phyloP scores from a whole-genome alignment of 2,797 vertebrate genomes.

The Zenarchopterus dispar region DNA sequence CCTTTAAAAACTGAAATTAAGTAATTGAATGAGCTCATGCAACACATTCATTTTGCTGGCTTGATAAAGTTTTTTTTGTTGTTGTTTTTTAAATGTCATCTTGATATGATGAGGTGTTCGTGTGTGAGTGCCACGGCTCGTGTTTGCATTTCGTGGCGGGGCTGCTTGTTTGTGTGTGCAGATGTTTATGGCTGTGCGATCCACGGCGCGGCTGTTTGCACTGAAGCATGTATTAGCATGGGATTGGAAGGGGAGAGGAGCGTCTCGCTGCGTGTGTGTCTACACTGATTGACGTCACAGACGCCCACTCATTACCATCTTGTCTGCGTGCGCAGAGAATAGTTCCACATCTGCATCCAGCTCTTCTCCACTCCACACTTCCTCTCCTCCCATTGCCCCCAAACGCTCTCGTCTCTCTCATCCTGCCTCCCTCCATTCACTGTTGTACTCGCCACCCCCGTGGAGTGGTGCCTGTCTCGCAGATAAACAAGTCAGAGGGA shows the following conservation, averaged over 20 bases:
- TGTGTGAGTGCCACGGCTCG: background rate
- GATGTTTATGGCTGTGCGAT: conserved; percentile 52
- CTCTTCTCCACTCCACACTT: conserved; percentile 35
- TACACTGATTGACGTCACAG: conserved; percentile 79
- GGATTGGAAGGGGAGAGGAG: conserved; percentile 55
- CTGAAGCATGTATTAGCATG: conserved; percentile 66
- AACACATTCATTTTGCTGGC: too few species aligned
- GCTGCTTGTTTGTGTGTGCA: conserved; percentile 32
- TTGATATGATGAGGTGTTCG: conserved; percentile 18
- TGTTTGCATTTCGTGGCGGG: conserved; percentile 16
- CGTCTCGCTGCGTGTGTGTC: conserved; percentile 45
- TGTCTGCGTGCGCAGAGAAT: conserved; percentile 72
- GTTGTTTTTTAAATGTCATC: too few species aligned
- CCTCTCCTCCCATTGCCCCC: conserved; percentile 10
- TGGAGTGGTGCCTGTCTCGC: conserved; percentile 37
- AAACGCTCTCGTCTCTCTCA: conserved; percentile 21
- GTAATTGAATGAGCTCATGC: too few species aligned
- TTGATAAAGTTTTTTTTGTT: background rate
- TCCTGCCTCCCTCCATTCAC: conserved; percentile 54
- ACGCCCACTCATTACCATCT: conserved; percentile 79
- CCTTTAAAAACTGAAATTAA: too few species aligned
- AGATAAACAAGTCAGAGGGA: conserved; percentile 58
- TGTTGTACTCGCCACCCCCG: conserved; percentile 43
- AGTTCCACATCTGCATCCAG: conserved; percentile 71
- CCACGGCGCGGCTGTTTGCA: conserved; percentile 49